Conservation (phyloP, 2,113 vertebrate genomes). For the Otolemur garnettii region DNA sequence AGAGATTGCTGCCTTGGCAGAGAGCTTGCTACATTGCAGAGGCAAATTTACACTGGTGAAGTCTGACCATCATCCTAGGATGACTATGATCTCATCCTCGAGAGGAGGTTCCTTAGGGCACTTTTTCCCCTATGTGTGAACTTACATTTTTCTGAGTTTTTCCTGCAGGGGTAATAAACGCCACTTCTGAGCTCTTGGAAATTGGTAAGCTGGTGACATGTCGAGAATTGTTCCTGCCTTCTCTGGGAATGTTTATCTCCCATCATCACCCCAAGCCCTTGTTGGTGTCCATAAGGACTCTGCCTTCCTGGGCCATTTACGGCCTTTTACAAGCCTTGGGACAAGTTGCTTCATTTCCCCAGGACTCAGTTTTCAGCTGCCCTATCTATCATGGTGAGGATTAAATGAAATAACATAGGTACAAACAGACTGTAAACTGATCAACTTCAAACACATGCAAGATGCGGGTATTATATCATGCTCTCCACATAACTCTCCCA, state of each 20-base stretch:
- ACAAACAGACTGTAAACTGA: not conserved
- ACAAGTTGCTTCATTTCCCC: not conserved
- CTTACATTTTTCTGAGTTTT: not conserved
- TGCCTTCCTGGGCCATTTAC: not conserved
- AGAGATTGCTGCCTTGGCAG: not conserved
- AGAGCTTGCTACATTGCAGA: not conserved
- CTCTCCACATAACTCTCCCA: not conserved
- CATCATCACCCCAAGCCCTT: fast-evolving
- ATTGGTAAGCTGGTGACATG: not conserved
- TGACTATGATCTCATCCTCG: not conserved
- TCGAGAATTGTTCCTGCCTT: not conserved
- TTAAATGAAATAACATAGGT: not conserved
- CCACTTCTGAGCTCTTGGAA: not conserved
- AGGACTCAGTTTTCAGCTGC: not conserved
- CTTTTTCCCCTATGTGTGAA: not conserved
- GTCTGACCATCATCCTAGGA: not conserved
- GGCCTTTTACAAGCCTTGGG: not conserved
- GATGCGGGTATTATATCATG: not conserved
- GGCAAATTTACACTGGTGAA: not conserved
- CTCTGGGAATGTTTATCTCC: not conserved
- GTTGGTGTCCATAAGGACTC: not conserved
- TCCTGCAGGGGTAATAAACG: not conserved
- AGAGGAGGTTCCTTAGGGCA: not conserved
- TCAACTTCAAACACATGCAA: not conserved
- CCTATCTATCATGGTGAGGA: fast-evolving